phyloP scores from a whole-genome alignment of 2,113 vertebrate genomes.

The Mungos mungo region DNA sequence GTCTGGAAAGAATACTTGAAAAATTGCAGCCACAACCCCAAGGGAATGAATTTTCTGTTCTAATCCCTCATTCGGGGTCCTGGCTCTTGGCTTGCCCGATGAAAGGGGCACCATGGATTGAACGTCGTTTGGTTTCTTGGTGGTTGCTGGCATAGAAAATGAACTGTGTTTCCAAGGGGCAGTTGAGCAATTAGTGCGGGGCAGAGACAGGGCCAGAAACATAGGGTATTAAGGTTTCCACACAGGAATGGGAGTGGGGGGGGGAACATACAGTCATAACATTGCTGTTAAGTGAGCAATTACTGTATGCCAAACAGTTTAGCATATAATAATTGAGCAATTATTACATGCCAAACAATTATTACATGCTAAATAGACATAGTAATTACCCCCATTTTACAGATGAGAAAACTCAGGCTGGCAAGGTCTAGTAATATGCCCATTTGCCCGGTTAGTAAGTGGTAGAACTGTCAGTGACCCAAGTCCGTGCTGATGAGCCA shows the following conservation, averaged over 20 bases:
- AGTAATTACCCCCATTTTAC: neutral
- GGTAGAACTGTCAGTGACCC: neutral
- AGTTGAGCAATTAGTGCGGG: neutral
- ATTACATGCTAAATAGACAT: neutral
- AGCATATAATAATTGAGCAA: neutral
- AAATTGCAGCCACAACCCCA: neutral
- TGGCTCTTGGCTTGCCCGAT: neutral
- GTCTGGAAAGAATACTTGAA: neutral
- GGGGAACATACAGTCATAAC: too few relatives aligned
- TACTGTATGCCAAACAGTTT: neutral
- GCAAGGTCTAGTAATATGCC: neutral
- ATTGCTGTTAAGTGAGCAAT: neutral
- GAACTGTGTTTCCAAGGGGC: neutral
- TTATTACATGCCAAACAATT: neutral
- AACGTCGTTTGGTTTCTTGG: fast-evolving
- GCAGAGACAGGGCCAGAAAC: neutral
- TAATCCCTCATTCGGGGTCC: neutral
- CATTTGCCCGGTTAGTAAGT: neutral
- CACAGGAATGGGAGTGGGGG: fast-evolving
- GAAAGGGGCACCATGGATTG: fast-evolving
- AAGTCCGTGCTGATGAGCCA: neutral
- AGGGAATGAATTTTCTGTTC: neutral
- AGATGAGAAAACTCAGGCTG: neutral
- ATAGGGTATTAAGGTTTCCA: neutral
- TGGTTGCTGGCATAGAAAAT: neutral